phyloP scores from a whole-genome alignment of 2,888 invertebrate species.

The Macaria liturata region DNA sequence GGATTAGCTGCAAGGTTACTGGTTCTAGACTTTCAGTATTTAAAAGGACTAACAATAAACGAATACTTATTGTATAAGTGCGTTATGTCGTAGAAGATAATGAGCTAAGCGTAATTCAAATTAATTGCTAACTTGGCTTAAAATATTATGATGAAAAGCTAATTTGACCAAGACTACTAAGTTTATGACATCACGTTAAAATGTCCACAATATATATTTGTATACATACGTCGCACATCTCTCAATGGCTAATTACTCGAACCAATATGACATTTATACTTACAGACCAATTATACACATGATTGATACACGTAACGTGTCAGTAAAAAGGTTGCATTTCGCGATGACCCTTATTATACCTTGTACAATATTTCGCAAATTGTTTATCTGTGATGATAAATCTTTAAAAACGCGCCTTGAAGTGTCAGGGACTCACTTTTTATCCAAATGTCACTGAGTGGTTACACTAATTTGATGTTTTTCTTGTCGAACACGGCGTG shows the following conservation, averaged over 20 bases:
- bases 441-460: constrained; percentile 5
- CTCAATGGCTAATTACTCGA: constrained; percentile 1
- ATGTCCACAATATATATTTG: no score
- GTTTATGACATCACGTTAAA: no score
- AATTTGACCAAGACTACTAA: no score
- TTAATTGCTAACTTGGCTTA: no score
- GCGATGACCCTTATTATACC: constrained; percentile 7
- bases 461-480: background rate
- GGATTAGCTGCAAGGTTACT: no score
- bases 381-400: constrained; percentile 10
- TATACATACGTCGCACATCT: no score
- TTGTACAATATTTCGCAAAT: constrained; percentile 6
- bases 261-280: constrained; percentile 8
- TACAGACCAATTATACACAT: constrained; percentile 2
- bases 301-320: background rate
- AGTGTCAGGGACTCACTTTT: constrained; percentile 8
- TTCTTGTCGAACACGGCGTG: background rate
- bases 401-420: constrained; percentile 3
- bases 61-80: no score
- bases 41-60: no score
- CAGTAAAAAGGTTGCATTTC: constrained; percentile 9
- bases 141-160: no score
- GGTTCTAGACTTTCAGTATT: no score
- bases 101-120: no score
- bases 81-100: no score